A percentile compares a stretch with the other conserved stretches of the same genome.
Evolutionary conservation across 2,888 invertebrate genomes (phyloP).

Genomic region (Epistrophe eligans): DNA sequence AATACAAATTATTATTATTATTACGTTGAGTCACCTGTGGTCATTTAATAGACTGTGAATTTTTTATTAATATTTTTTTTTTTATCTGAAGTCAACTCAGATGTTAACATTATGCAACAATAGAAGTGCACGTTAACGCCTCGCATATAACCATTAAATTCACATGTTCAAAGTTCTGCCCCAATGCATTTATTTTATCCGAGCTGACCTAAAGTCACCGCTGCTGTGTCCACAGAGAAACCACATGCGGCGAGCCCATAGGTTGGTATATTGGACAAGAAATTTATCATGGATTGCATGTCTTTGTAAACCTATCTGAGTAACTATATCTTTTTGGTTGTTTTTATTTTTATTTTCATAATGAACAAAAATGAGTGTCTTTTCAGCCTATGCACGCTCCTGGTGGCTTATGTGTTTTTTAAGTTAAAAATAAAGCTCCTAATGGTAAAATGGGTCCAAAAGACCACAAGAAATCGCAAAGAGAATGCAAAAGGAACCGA

Average conservation of each 20-base stretch:
- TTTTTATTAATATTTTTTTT: neutral
- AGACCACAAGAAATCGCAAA: slow-evolving; percentile 36
- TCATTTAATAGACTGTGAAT: slow-evolving; percentile 17
- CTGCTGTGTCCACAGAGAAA: neutral
- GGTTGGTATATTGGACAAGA: slow-evolving; percentile 15
- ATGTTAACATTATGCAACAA: slow-evolving; percentile 33
- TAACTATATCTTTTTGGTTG: neutral
- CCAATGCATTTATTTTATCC: slow-evolving; percentile 29
- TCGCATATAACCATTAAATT: slow-evolving; percentile 20
- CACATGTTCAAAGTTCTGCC: slow-evolving; percentile 50
- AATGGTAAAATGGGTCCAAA: neutral
- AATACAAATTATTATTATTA: slow-evolving; percentile 11
- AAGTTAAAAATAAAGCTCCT: neutral
- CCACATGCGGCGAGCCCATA: slow-evolving; percentile 15
- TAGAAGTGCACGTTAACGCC: slow-evolving; percentile 38
- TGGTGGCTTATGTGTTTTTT: slow-evolving; percentile 23
- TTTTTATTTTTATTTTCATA: slow-evolving; percentile 1
- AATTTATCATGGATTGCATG: slow-evolving; percentile 26
- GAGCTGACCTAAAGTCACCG: slow-evolving; percentile 39
- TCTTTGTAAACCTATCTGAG: slow-evolving; percentile 2
- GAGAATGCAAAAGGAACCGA: slow-evolving; percentile 47
- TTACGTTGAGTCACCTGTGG: slow-evolving; percentile 12
- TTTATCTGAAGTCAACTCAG: neutral
- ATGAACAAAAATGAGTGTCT: slow-evolving; percentile 29
- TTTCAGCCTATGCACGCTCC: slow-evolving; percentile 23